A percentile compares a stretch with the other conserved stretches of the same genome.
Evolutionary conservation across 2,113 vertebrate species (phyloP).

Genomic region (Eolophus roseicapilla): DNA sequence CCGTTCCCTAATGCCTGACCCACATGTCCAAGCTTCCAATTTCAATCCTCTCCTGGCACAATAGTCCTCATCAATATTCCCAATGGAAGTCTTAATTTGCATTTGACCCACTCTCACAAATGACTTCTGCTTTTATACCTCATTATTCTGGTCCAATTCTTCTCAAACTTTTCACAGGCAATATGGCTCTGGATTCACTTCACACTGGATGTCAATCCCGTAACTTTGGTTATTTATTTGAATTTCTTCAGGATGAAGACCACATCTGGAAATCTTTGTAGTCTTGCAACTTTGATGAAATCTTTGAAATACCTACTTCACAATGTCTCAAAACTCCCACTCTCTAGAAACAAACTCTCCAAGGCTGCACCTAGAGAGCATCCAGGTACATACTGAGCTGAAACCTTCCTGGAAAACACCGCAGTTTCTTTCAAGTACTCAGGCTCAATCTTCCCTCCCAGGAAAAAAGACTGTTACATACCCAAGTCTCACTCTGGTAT

Average conservation of each 20-base stretch:
- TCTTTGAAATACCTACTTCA: neutral
- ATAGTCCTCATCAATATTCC: neutral
- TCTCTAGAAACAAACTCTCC: neutral
- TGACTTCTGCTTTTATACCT: neutral
- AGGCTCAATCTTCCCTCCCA: neutral
- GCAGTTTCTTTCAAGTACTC: neutral
- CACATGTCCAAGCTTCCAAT: neutral
- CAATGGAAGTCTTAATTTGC: neutral
- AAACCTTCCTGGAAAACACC: neutral
- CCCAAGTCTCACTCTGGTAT: fast-evolving
- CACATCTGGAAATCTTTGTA: neutral
- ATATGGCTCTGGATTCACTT: neutral
- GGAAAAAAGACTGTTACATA: neutral
- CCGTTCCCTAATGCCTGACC: neutral
- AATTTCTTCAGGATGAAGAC: neutral
- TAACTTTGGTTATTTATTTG: neutral
- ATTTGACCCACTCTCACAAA: neutral
- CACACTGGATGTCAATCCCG: neutral
- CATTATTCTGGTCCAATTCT: neutral
- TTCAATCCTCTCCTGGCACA: neutral
- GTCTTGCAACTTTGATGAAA: neutral
- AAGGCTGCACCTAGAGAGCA: neutral
- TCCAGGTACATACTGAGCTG: fast-evolving
- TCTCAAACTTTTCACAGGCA: neutral
- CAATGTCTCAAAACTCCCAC: neutral